These are phyloP conservation scores for Enteromius trimaculatus DNA, from an alignment of 2,797 vertebrate genomes.

Conservation along the genomic window DNA sequence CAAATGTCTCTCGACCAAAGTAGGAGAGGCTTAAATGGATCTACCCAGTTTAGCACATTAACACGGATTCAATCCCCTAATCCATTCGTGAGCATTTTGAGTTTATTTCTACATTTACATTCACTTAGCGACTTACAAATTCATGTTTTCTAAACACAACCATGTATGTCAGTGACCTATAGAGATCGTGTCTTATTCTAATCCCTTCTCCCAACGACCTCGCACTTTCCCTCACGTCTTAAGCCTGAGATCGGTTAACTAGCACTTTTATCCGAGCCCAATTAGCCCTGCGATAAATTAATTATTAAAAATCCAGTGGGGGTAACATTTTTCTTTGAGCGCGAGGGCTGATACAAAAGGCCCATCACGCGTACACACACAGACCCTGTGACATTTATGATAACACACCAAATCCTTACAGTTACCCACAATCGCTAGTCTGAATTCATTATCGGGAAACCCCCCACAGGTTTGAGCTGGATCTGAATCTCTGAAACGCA, in stretches of 20 bases:
- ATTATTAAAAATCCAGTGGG: conserved; percentile 77
- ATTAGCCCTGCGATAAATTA: conserved; percentile 81
- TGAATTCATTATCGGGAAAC: conserved; percentile 52
- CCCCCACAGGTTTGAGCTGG: conserved; percentile 21
- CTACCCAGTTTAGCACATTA: conserved; percentile 36
- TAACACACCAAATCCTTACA: conserved; percentile 62
- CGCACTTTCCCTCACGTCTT: conserved; percentile 58
- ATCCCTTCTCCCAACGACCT: not conserved
- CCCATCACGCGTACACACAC: conserved; percentile 66
- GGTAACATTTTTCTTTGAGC: conserved; percentile 78
- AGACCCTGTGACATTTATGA: conserved; percentile 71
- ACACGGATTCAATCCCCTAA: conserved; percentile 37
- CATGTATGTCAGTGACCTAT: not conserved
- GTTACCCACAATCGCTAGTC: conserved; percentile 65
- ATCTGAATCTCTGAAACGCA: conserved; percentile 30
- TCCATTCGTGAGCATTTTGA: not conserved
- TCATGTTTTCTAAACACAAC: not conserved
- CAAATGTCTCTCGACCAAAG: conserved; percentile 49
- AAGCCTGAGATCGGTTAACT: conserved; percentile 77
- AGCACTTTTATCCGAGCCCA: conserved; percentile 75
- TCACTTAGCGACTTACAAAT: conserved; percentile 46
- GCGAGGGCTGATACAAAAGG: conserved; percentile 78
- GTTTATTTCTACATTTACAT: conserved; percentile 8
- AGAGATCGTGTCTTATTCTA: conserved; percentile 37
- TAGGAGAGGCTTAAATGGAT: conserved; percentile 41